Percentiles rank a stretch among this genome's conserved stretches.
Conservation (phyloP, 2,113 vertebrate species). For the Coturnix japonica region DNA sequence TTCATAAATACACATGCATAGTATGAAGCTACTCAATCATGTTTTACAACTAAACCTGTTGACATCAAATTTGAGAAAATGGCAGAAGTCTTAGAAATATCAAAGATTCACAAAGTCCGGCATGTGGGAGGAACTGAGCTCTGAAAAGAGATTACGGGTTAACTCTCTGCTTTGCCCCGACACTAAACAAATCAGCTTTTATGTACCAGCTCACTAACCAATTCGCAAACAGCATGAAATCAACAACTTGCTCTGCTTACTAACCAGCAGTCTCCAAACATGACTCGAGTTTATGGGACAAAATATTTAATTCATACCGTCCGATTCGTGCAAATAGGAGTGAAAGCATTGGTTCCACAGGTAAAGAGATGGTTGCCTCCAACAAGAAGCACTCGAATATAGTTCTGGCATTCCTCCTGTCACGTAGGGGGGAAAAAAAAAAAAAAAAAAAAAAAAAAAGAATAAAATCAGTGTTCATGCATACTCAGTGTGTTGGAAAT, state of each 20-base stretch:
- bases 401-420: conserved; percentile 98
- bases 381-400: conserved; percentile 94
- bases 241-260: background rate
- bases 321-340: conserved; percentile 95
- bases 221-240: background rate
- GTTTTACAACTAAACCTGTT: background rate
- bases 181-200: background rate
- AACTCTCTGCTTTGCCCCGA: background rate
- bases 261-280: background rate
- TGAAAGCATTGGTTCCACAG: conserved; percentile 96
- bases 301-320: conserved; percentile 79
- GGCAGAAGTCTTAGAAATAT: background rate
- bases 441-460: background rate
- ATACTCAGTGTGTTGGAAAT: background rate
- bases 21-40: background rate
- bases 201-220: background rate
- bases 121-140: background rate
- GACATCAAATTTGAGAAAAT: background rate
- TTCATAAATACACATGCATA: background rate
- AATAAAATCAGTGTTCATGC: background rate
- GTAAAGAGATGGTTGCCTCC: conserved; percentile 92
- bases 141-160: rapidly evolving
- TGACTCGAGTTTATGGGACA: rapidly evolving
- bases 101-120: background rate
- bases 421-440: background rate